Percentiles rank a stretch among this genome's conserved stretches.
phyloP scores from a whole-genome alignment of 1,140 invertebrate species.

The Drosophila sproati region DNA sequence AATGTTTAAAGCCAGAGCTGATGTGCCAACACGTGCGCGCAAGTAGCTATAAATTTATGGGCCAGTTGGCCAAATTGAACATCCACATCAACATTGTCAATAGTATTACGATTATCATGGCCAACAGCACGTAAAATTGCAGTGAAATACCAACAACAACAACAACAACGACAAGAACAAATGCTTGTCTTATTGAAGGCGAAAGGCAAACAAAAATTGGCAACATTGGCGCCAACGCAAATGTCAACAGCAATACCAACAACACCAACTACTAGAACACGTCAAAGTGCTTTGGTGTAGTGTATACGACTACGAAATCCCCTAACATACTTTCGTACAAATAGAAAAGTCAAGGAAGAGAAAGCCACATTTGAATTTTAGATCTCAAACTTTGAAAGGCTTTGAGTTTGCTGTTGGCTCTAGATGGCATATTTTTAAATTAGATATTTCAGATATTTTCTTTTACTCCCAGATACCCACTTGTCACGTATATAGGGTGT shows the following conservation, averaged over 20 bases:
- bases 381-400: not conserved
- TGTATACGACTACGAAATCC: not conserved
- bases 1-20: conserved; percentile 16
- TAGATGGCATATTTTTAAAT: too few species aligned
- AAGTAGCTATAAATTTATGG: conserved; percentile 55
- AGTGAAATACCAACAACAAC: conserved; percentile 31
- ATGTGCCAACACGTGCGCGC: conserved; percentile 42
- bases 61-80: conserved; percentile 47
- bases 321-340: not conserved
- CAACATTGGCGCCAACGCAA: conserved; percentile 60
- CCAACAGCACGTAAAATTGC: conserved; percentile 80
- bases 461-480: not conserved
- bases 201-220: conserved; percentile 70
- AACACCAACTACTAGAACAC: conserved; percentile 28
- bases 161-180: conserved; percentile 20
- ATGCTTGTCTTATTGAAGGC: conserved; percentile 67
- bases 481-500: not conserved
- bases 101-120: conserved; percentile 60
- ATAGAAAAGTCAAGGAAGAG: too few species aligned
- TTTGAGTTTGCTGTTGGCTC: too few species aligned
- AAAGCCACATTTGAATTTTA: too few species aligned
- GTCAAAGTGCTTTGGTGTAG: not conserved
- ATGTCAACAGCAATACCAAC: conserved; percentile 38
- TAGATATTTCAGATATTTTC: too few species aligned
- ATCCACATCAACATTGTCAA: conserved; percentile 57